These are phyloP conservation scores for Marasmarcha lunaedactyla DNA, from an alignment of 2,888 invertebrate genomes.

Conservation along the genomic window DNA sequence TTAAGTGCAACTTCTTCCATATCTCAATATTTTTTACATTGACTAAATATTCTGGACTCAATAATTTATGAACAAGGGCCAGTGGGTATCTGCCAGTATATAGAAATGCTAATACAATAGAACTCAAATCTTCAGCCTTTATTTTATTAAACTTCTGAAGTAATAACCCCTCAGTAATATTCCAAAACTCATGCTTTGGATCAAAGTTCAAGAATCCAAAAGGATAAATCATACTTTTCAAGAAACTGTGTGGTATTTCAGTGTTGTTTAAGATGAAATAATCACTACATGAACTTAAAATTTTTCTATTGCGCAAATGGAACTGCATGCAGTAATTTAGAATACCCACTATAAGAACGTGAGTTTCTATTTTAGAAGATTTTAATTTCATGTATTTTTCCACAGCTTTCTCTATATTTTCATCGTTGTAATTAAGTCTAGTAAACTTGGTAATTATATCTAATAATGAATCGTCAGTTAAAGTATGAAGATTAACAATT, in stretches of 20 bases:
- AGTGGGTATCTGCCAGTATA: constrained; percentile 73
- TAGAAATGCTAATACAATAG: constrained; percentile 73
- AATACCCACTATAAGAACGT: constrained; percentile 70
- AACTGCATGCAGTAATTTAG: constrained; percentile 73
- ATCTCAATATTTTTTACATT: constrained; percentile 53
- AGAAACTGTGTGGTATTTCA: constrained; percentile 58
- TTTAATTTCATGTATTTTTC: constrained; percentile 73
- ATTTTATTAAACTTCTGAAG: constrained; percentile 68
- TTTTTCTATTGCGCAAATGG: constrained; percentile 63
- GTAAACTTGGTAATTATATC: constrained; percentile 67
- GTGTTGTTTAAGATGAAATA: constrained; percentile 63
- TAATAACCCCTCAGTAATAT: constrained; percentile 61
- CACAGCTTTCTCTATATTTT: constrained; percentile 68
- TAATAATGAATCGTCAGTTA: constrained; percentile 68
- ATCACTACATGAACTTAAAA: constrained; percentile 70
- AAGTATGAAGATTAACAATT: constrained; percentile 69
- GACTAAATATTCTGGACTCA: constrained; percentile 72
- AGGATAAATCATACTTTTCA: constrained; percentile 69
- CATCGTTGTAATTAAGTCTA: constrained; percentile 65
- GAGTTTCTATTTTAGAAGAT: constrained; percentile 47
- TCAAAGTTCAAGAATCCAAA: constrained; percentile 73
- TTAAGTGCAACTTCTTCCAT: constrained; percentile 67
- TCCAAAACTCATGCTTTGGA: constrained; percentile 71
- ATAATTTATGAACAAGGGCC: constrained; percentile 69
- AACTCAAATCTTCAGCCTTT: constrained; percentile 65